Base-by-base conservation (phyloP, 2,113 vertebrate genomes). In the Sinocyclocheilus anshuiensis region DNA sequence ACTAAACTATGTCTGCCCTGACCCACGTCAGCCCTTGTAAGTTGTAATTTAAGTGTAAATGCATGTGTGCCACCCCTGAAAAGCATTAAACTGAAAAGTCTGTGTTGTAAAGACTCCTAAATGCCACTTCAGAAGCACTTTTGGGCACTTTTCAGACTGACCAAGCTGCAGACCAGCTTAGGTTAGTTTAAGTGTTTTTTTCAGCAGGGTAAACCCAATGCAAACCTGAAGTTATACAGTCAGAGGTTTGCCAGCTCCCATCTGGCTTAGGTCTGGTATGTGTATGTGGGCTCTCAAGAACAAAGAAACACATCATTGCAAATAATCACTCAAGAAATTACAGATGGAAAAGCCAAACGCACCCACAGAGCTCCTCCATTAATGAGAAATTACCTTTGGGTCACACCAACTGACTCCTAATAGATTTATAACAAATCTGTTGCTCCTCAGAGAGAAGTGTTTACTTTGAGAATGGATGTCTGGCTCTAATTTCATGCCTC, bases 391-490 rank as follows among this genome's bases (percentile, higher is more conserved):
- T 57, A 78, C 75, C 84, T 83, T 45, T 79, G 18, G n/a, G 6
- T 6, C 39, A 13, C n/a, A 61, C 48, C 78, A 63, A 78, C 63
- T 48, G 18, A 74, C 71, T 79, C 39, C 42, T 88, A 88, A 88
- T 71, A 77, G 84, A 81, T 83, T 83, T 86, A 53, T 88, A 86
- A 88, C 77, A 57, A 72, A 75, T 88, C 24, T 72, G 84, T 78
- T 48, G 84, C 61, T 24, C 81, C 83, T 77, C 74, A 39, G 74
- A 75, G 76, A 59, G 63, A 86, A 77, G 77, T 74, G 55, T 88
- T 86, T 75, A 79, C 50, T 77, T 86, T 77, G 79, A 53, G 16
- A 61, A 82, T 63, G 48, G 16, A 72, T 83, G 45, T 84, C 78
- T 82, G 69, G 39, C 67, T 88, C 63, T 55, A 77, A 39, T 72